Evolutionary conservation across 2,888 invertebrate genomes (phyloP).

Genomic region (Drosophila kuntzei): DNA sequence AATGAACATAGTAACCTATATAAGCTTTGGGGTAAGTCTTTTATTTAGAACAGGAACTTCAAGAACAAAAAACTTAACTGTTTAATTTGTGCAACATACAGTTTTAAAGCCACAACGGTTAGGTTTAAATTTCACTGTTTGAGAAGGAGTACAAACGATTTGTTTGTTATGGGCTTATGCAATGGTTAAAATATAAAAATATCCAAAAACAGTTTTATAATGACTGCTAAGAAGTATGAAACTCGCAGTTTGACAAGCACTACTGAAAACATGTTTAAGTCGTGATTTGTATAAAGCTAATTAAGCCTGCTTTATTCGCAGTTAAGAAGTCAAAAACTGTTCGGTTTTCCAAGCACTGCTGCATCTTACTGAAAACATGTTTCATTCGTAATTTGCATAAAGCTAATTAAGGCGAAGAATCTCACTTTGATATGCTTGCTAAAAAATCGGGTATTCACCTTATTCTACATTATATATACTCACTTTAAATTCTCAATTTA

Average conservation of each 20-base stretch:
- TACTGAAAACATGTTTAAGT: too few relatives aligned
- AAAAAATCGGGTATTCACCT: neutral
- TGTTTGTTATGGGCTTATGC: neutral
- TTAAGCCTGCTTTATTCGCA: too few relatives aligned
- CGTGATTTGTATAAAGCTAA: too few relatives aligned
- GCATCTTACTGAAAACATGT: neutral
- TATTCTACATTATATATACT: neutral
- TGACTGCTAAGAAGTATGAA: too few relatives aligned
- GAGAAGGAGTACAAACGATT: neutral
- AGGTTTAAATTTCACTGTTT: neutral
- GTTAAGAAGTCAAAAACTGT: neutral
- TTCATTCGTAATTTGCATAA: conserved; percentile 2
- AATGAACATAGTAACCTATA: too few relatives aligned
- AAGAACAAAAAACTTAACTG: too few relatives aligned
- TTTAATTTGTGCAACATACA: neutral
- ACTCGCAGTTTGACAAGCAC: too few relatives aligned
- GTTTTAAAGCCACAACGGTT: neutral
- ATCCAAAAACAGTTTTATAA: too few relatives aligned
- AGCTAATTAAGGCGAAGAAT: neutral
- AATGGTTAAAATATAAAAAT: too few relatives aligned
- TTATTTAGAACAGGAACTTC: too few relatives aligned
- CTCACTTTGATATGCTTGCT: neutral
- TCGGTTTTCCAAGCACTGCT: neutral
- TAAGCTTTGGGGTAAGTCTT: too few relatives aligned
- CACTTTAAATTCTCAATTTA: neutral